Percentiles rank a stretch among this genome's conserved stretches.
phyloP scores from a whole-genome alignment of 2,797 vertebrate species.

The Halcyon chelicuti region DNA sequence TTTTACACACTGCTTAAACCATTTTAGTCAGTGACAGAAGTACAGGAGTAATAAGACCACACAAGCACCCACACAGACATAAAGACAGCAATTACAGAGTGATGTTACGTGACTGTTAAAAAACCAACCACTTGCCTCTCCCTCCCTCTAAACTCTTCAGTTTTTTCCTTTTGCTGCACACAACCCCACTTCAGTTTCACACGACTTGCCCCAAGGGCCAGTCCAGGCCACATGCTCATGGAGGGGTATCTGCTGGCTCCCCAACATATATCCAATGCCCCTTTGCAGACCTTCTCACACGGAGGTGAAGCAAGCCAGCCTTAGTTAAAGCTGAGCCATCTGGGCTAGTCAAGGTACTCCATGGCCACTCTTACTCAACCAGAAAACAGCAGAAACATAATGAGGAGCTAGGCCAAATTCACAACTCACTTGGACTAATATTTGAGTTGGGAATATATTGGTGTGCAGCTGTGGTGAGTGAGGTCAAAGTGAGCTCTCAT shows the following conservation, averaged over 20 bases:
- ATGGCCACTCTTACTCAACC: rapidly evolving
- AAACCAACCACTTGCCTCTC: background rate
- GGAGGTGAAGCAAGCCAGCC: background rate
- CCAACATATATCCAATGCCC: too few relatives aligned
- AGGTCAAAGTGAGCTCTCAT: background rate
- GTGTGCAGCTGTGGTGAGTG: background rate
- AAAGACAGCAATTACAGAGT: background rate
- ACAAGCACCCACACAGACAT: background rate
- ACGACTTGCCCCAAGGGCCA: background rate
- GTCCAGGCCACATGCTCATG: too few relatives aligned
- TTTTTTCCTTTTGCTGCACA: background rate
- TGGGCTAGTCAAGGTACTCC: background rate
- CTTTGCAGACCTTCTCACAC: background rate
- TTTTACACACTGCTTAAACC: background rate
- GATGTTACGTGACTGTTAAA: background rate
- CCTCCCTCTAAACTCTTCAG: background rate
- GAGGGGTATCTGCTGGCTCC: rapidly evolving
- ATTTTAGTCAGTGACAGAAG: background rate
- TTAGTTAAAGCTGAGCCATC: background rate
- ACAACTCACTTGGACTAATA: background rate
- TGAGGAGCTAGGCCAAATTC: background rate
- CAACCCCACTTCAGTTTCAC: background rate
- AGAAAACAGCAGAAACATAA: background rate
- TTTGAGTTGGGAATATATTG: background rate
- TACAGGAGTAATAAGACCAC: background rate